These are phyloP conservation scores for Drosophila repletoides DNA, from an alignment of 1,140 invertebrate genomes.

Conservation along the genomic window DNA sequence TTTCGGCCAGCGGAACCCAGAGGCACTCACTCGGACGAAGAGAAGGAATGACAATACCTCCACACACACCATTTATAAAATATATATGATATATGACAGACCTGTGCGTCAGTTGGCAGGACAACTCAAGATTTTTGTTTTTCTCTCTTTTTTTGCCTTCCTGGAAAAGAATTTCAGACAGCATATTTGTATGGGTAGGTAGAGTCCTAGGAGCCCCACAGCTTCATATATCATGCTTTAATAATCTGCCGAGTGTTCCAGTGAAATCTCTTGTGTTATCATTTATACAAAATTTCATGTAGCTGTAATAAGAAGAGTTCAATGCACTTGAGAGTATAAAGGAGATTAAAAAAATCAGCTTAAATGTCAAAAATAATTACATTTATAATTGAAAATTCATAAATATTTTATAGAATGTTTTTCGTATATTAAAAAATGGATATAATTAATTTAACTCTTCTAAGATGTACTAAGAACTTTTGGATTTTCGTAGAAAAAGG, in stretches of 20 bases:
- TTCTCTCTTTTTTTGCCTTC: constrained; percentile 6
- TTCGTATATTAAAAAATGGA: too few species aligned
- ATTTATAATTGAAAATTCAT: not conserved
- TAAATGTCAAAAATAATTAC: too few species aligned
- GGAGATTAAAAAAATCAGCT: not conserved
- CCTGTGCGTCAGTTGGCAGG: constrained; percentile 55
- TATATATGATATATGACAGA: constrained; percentile 68
- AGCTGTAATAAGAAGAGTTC: constrained; percentile 11
- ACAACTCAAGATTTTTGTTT: constrained; percentile 29
- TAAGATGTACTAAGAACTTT: too few species aligned
- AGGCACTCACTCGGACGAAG: not conserved
- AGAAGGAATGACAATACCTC: not conserved
- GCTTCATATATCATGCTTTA: constrained; percentile 36
- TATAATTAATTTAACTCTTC: too few species aligned
- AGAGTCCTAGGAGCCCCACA: constrained; percentile 24
- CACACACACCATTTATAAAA: constrained; percentile 22
- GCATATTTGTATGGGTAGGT: not conserved
- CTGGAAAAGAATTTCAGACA: constrained; percentile 18
- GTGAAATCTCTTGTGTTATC: constrained; percentile 11
- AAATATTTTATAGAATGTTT: not conserved
- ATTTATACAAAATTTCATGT: not conserved
- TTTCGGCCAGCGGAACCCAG: not conserved
- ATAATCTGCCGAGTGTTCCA: constrained; percentile 27
- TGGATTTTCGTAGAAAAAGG: too few species aligned
- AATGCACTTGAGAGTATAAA: too few species aligned